phyloP scores from a whole-genome alignment of 2,888 invertebrate species.

The Monoplex corrugatus region DNA sequence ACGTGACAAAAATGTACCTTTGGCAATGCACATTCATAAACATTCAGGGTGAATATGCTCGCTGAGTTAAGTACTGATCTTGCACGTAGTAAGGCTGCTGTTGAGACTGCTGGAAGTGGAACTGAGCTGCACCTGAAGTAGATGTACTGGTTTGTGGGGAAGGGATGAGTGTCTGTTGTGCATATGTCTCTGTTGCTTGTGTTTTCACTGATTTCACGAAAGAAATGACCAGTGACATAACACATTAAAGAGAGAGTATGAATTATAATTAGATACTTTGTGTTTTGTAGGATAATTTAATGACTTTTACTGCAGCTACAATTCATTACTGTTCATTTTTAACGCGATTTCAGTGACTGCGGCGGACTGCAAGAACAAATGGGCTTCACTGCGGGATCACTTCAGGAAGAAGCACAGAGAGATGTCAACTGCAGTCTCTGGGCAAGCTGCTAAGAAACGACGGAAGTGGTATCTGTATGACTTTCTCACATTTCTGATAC shows the following conservation, averaged over 20 bases:
- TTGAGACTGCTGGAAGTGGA: no score
- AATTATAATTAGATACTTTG: slow-evolving; percentile 20
- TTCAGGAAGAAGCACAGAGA: slow-evolving; percentile 27
- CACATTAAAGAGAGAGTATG: slow-evolving; percentile 12
- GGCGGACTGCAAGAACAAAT: background rate
- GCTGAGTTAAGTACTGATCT: no score
- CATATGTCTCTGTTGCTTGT: no score
- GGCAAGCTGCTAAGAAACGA: slow-evolving; percentile 19
- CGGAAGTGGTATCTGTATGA: slow-evolving; percentile 28
- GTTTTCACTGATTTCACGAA: no score
- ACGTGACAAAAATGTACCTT: no score
- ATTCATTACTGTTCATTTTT: background rate
- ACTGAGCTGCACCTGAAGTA: no score
- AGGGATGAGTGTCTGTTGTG: no score
- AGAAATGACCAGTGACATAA: no score
- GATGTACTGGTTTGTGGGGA: no score
- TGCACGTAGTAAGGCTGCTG: no score
- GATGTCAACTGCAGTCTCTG: background rate
- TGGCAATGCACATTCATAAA: no score
- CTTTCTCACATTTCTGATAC: slow-evolving; percentile 32
- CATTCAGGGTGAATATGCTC: no score
- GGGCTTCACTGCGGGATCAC: slow-evolving; percentile 5
- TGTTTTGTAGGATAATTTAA: slow-evolving; percentile 9
- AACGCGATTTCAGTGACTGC: slow-evolving; percentile 4
- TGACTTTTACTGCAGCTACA: slow-evolving; percentile 15